Percentiles rank a stretch among this genome's conserved stretches.
phyloP scores from a whole-genome alignment of 1,140 invertebrate genomes.

The Odontomachus brunneus region DNA sequence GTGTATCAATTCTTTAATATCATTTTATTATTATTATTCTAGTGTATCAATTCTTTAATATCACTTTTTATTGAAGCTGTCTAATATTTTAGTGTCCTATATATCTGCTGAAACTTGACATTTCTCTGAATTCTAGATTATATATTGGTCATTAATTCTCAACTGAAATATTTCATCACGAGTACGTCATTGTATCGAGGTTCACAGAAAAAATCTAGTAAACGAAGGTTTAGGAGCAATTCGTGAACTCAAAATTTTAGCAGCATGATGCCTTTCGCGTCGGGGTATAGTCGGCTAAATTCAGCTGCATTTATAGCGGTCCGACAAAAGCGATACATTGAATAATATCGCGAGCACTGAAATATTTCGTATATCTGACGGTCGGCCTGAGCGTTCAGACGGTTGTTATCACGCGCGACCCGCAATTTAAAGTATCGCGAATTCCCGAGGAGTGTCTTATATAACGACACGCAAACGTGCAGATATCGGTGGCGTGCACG shows the following conservation, averaged over 20 bases:
- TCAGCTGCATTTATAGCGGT: not conserved
- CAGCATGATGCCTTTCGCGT: not conserved
- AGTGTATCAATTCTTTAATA: no score
- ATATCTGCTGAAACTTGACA: no score
- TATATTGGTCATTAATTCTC: no score
- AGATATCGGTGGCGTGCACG: conserved; percentile 55
- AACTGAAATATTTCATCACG: no score
- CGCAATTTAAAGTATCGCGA: conserved; percentile 59
- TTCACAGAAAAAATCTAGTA: no score
- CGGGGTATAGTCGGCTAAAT: not conserved
- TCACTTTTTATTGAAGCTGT: no score
- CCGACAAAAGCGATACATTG: conserved; percentile 57
- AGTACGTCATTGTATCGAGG: no score
- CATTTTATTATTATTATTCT: no score
- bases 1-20: no score
- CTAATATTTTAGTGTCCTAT: no score
- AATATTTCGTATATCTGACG: conserved; percentile 46
- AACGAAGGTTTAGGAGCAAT: no score
- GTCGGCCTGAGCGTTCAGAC: conserved; percentile 18
- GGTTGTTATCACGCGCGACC: conserved; percentile 45
- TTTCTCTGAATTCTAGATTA: no score
- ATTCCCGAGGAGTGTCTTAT: conserved; percentile 13
- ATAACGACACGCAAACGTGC: not conserved
- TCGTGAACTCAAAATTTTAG: not conserved
- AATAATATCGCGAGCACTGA: conserved; percentile 56